Percentiles rank a stretch among this genome's conserved stretches.
Evolutionary conservation across 2,888 invertebrate genomes (phyloP).

Genomic region (Horisme vitalbata): DNA sequence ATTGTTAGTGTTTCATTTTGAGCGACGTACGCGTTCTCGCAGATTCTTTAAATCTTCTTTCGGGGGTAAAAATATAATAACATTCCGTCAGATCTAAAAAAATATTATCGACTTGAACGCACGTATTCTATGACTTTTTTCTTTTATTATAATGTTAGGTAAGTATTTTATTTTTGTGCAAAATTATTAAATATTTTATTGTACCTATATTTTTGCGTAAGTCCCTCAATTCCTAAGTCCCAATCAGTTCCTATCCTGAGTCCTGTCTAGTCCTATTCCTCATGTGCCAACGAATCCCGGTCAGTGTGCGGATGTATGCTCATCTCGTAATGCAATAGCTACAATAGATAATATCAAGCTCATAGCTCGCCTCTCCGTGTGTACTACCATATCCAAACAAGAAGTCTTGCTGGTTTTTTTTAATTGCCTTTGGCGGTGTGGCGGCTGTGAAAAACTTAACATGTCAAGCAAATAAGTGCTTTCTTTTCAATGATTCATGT

Average conservation of each 20-base stretch:
- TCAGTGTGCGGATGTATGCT: conserved; percentile 54
- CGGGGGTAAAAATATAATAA: conserved; percentile 67
- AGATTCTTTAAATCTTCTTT: conserved; percentile 57
- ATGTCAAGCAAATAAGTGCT: no score
- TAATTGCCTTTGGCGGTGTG: not conserved
- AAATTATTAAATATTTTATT: conserved; percentile 20
- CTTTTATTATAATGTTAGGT: conserved; percentile 31
- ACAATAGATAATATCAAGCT: conserved; percentile 11
- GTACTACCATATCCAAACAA: not conserved
- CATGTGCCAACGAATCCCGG: conserved; percentile 76
- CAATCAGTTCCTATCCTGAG: conserved; percentile 64
- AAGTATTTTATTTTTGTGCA: conserved; percentile 31
- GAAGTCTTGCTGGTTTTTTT: not conserved
- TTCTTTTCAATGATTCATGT: not conserved
- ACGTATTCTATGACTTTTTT: conserved; percentile 42
- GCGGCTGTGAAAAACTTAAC: no score
- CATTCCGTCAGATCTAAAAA: conserved; percentile 76
- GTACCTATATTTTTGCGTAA: conserved; percentile 30
- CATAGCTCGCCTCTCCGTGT: not conserved
- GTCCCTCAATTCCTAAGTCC: conserved; percentile 55
- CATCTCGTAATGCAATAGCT: conserved; percentile 16
- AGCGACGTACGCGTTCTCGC: no score
- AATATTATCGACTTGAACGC: conserved; percentile 56
- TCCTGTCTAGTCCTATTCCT: conserved; percentile 78
- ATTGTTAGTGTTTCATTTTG: no score